Conservation (phyloP, 1,140 invertebrate genomes). For the Drosophila asahinai region DNA sequence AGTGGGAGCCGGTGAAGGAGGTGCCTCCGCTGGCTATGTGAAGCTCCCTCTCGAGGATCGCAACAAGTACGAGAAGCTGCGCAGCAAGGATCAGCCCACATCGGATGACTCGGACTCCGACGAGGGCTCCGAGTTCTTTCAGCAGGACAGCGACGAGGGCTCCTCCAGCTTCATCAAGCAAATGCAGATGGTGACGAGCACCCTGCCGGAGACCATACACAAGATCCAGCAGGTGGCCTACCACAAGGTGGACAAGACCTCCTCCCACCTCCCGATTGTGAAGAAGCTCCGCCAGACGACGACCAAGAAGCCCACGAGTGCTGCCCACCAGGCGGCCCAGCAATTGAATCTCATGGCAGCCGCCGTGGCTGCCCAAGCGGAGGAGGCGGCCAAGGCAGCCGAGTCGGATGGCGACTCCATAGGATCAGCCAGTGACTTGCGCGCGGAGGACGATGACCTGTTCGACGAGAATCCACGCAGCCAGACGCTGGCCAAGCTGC, state of each 20-base stretch:
- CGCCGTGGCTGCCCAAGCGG: constrained; percentile 68
- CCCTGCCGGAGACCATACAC: constrained; percentile 85
- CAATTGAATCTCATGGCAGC: constrained; percentile 76
- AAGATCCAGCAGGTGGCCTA: constrained; percentile 85
- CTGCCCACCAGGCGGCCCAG: constrained; percentile 79
- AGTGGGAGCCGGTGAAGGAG: constrained; percentile 11
- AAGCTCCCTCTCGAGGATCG: constrained; percentile 89
- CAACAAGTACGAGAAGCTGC: constrained; percentile 93
- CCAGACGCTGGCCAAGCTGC: constrained; percentile 56
- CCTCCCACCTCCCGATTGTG: constrained; percentile 83
- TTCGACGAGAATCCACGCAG: constrained; percentile 85
- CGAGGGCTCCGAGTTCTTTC: constrained; percentile 64
- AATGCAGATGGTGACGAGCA: constrained; percentile 86
- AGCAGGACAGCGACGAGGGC: constrained; percentile 70
- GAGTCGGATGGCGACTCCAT: constrained; percentile 88
- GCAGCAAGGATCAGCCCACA: constrained; percentile 87
- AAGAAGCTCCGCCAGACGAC: constrained; percentile 85
- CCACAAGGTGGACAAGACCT: constrained; percentile 85
- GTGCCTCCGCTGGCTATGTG: constrained; percentile 85
- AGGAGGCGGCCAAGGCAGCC: constrained; percentile 56
- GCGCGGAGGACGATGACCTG: constrained; percentile 87
- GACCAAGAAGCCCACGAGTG: constrained; percentile 82
- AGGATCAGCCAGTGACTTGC: constrained; percentile 90
- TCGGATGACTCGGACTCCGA: constrained; percentile 87
- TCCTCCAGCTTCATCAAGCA: constrained; percentile 84